Evolutionary conservation across 1,140 invertebrate genomes (phyloP).

Genomic region (Euura saliciscinereae): DNA sequence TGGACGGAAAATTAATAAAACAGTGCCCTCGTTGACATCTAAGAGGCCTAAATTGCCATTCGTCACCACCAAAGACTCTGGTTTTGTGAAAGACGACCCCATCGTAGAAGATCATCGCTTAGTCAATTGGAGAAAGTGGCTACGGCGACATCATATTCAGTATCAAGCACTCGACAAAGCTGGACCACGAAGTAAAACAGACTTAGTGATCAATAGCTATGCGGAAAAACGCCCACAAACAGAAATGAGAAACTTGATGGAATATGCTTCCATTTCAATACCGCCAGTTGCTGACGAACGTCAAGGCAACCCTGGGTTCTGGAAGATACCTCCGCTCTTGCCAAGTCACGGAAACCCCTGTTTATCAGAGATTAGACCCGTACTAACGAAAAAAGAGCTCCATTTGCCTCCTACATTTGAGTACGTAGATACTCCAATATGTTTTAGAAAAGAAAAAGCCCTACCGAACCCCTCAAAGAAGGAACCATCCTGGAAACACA

Average conservation of each 20-base stretch:
- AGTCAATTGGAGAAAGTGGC: constrained; percentile 44
- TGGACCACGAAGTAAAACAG: constrained; percentile 42
- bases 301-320: constrained; percentile 45
- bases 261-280: constrained; percentile 43
- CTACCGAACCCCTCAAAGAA: constrained; percentile 1
- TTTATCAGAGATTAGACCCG: constrained; percentile 22
- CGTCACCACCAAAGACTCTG: neutral
- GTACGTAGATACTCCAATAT: constrained; percentile 51
- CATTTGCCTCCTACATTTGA: constrained; percentile 40
- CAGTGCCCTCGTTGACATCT: constrained; percentile 12
- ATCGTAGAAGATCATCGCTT: constrained; percentile 38
- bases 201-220: constrained; percentile 45
- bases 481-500: constrained; percentile 24
- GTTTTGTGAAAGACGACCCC: neutral
- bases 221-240: constrained; percentile 35
- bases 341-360: constrained; percentile 14
- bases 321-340: constrained; percentile 26
- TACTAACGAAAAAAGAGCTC: constrained; percentile 21
- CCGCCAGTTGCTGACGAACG: constrained; percentile 34
- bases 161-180: constrained; percentile 16
- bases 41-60: neutral
- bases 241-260: constrained; percentile 39
- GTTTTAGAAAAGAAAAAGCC: constrained; percentile 46
- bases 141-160: constrained; percentile 26
- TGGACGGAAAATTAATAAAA: constrained; percentile 35